A percentile compares a stretch with the other conserved stretches of the same genome.
Conservation (phyloP, 2,113 vertebrate genomes). For the Rhipidura dahli region DNA sequence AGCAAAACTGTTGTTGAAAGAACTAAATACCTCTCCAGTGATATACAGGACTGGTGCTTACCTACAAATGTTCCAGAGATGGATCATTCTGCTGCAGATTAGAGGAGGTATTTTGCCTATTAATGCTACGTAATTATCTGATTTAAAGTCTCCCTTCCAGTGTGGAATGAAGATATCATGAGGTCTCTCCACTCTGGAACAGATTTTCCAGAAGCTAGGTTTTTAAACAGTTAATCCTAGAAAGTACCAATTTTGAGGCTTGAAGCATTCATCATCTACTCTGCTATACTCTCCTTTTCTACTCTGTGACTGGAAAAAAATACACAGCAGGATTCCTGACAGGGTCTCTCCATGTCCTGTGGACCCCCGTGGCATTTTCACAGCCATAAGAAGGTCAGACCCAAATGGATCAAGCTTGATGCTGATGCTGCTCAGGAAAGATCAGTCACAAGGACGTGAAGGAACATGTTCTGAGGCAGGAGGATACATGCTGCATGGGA, state of each 20-base stretch:
- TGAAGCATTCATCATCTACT: background rate
- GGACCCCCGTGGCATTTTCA: background rate
- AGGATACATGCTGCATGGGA: background rate
- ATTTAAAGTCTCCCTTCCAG: background rate
- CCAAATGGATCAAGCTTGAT: background rate
- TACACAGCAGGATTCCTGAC: accelerated
- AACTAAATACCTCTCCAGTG: background rate
- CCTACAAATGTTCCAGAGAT: background rate
- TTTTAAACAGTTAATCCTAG: background rate
- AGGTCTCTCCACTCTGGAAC: background rate
- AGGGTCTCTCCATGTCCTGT: background rate
- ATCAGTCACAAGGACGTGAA: background rate
- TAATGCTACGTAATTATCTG: background rate
- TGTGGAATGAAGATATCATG: background rate
- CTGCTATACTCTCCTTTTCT: background rate
- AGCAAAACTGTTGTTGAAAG: background rate
- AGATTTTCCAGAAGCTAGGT: background rate
- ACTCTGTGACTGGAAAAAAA: background rate
- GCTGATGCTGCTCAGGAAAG: background rate
- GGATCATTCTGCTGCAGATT: background rate
- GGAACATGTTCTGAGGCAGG: accelerated
- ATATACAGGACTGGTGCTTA: background rate
- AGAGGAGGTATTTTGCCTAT: background rate
- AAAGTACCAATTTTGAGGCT: background rate
- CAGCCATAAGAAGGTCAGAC: background rate